Evolutionary conservation across 2,888 invertebrate species (phyloP), one percentile per base, ranked within the genome.

Genomic region (Epinotia bilunana): DNA sequence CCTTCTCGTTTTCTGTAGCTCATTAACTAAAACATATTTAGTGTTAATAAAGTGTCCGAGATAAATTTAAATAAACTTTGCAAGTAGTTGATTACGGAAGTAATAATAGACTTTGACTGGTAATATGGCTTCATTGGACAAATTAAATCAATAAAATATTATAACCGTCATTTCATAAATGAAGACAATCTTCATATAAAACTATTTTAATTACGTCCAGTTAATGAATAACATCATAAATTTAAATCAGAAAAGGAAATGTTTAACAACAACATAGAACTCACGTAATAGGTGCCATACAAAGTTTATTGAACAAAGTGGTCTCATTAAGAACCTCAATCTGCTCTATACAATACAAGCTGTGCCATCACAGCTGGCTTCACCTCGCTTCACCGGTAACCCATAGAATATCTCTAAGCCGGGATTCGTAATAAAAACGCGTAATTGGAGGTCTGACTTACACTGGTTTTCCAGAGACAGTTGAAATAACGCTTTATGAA

Each of bases 221-320:
- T 43, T 20, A 43, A 64, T 64, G 2, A 64, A 62, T 43, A 62
- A 53, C n/a, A 65, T n/a, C 11, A 53, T 65, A 53, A 53, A 18
- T 65, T 46, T 64, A 49, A 74, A 76, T 67, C 60, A 67, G 63
- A 58, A 65, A 57, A 70, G 67, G 63, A 70, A 68, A 72, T 74
- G 62, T 55, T 39, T n/a, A 74, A 67, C 72, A 63, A 74, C 57
- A 58, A 53, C 64, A 74, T 74, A 65, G 33, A 74, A 65, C 71
- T 76, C 76, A 61, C 64, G 73, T 74, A 74, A 13, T 6, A 53
- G 76, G 55, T 67, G 16, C 43, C 55, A 73, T 72, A 74, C 55
- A 58, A 33, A 74, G 11, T 77, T 77, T 75, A 77, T 73, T 73
- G 58, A 71, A 65, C 55, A 55, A 68, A 60, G 60, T 74, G 76